Conservation (phyloP, 2,113 vertebrate genomes). For the Sander lucioperca region DNA sequence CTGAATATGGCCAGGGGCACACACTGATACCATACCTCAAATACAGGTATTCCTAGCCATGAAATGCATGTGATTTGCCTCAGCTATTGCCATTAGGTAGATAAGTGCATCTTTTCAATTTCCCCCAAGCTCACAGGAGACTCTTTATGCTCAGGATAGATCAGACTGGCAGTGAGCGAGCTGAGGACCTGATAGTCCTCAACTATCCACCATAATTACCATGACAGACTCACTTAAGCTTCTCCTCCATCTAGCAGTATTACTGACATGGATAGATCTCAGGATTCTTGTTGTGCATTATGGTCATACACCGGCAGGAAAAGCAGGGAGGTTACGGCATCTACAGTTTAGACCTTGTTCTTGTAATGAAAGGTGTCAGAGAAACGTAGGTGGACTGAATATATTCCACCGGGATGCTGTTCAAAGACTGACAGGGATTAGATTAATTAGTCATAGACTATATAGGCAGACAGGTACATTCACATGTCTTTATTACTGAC, state of each 20-base stretch:
- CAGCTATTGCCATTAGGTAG: slow-evolving; percentile 74
- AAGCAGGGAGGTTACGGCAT: slow-evolving; percentile 47
- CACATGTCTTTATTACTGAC: slow-evolving; percentile 49
- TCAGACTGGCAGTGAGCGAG: slow-evolving; percentile 65
- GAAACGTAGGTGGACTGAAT: slow-evolving; percentile 46
- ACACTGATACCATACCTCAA: slow-evolving; percentile 45
- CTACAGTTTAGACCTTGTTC: slow-evolving; percentile 51
- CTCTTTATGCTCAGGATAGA: slow-evolving; percentile 71
- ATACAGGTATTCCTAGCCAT: slow-evolving; percentile 63
- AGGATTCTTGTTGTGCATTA: slow-evolving; percentile 67
- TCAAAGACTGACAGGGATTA: slow-evolving; percentile 69
- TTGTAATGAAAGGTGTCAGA: slow-evolving; percentile 58
- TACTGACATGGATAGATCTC: slow-evolving; percentile 68
- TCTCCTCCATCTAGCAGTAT: slow-evolving; percentile 70
- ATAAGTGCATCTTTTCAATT: slow-evolving; percentile 79
- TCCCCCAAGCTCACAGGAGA: slow-evolving; percentile 71
- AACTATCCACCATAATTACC: slow-evolving; percentile 77
- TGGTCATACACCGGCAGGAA: slow-evolving; percentile 30
- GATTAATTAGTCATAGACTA: slow-evolving; percentile 67
- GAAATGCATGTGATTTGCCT: slow-evolving; percentile 75
- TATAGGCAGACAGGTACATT: slow-evolving; percentile 56
- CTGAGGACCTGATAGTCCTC: slow-evolving; percentile 75
- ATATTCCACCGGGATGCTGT: slow-evolving; percentile 46
- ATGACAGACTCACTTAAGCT: slow-evolving; percentile 81
- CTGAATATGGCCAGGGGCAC: slow-evolving; percentile 43